Evolutionary conservation across 1,140 invertebrate species (phyloP), one percentile per base, ranked within the genome.

Genomic region (Bicyclus anynana): DNA sequence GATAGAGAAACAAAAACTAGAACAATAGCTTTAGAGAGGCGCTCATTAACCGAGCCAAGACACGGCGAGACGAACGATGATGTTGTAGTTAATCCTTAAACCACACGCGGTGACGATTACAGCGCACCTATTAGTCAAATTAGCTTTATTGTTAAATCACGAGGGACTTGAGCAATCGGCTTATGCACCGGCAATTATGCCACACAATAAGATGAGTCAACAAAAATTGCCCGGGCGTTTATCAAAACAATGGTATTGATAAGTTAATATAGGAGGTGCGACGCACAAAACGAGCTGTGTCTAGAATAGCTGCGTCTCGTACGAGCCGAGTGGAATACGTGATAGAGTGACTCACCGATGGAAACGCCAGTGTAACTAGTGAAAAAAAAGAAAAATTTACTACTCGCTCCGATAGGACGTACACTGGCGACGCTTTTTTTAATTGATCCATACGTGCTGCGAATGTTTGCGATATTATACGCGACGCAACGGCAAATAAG

Each of bases 191-290:
- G 79, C 84, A 80, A 87, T 87, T 85, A 85, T 80, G 74, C 73
- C 63, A 65, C 62, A 86, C 82, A 84, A 84, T 84, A 71, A 74
- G 69, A 80, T 88, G 84, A 88, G 71, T 88, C 84, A 88, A 66
- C 83, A 76, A 64, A 84, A 84, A 84, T 84, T 80, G 80, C 75
- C 59, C 59, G 65, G 67, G 74, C 76, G 80, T 82, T 83, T 87
- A 87, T 87, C 80, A 87, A 87, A 86, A 87, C 84, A 87, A 87
- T 87, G 79, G 80, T 80, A 82, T 82, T 84, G 82, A 87, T 87
- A 87, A 87, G 80, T 85, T 87, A 83, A 87, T 87, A 83, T 82
- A 82, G 72, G 63, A 78, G 73, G 76, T 73, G 77, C 72, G 76
- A 77, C 78, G 79, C 67, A 53, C 53, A 72, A 79, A 78, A 59